Conservation (phyloP, 2,888 invertebrate species). For the Galerucella calmariensis region DNA sequence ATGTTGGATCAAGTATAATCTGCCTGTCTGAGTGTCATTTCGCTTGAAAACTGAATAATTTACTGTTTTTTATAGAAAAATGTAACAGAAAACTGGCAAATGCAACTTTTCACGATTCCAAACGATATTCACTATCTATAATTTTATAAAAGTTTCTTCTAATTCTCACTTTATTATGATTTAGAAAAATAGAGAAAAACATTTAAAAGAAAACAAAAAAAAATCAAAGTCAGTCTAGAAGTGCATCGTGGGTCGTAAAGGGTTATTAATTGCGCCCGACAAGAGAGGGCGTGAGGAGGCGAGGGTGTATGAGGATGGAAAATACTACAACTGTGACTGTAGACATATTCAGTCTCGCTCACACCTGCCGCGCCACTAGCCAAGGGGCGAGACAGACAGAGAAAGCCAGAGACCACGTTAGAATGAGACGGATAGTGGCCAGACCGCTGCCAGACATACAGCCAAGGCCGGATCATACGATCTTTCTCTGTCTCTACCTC, state of each 20-base stretch:
- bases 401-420: constrained; percentile 19
- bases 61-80: too few species aligned
- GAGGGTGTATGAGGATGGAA: constrained; percentile 17
- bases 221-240: constrained; percentile 11
- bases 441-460: constrained; percentile 57
- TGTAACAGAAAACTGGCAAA: not conserved
- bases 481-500: constrained; percentile 21
- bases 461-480: constrained; percentile 53
- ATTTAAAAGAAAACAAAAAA: not conserved
- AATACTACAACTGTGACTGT: constrained; percentile 21
- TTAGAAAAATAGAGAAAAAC: not conserved
- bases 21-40: too few species aligned
- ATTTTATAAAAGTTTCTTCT: constrained; percentile 1
- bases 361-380: constrained; percentile 32
- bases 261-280: constrained; percentile 47
- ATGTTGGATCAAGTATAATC: too few species aligned
- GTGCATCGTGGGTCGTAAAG: constrained; percentile 35
- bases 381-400: constrained; percentile 36
- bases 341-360: constrained; percentile 38
- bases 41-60: too few species aligned
- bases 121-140: not conserved
- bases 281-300: constrained; percentile 35
- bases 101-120: not conserved
- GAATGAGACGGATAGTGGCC: constrained; percentile 42
- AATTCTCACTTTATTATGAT: constrained; percentile 7